A percentile compares a stretch with the other conserved stretches of the same genome.
These are phyloP conservation scores for Ictidomys tridecemlineatus DNA, from an alignment of 2,113 vertebrate species.

Conservation along the genomic window DNA sequence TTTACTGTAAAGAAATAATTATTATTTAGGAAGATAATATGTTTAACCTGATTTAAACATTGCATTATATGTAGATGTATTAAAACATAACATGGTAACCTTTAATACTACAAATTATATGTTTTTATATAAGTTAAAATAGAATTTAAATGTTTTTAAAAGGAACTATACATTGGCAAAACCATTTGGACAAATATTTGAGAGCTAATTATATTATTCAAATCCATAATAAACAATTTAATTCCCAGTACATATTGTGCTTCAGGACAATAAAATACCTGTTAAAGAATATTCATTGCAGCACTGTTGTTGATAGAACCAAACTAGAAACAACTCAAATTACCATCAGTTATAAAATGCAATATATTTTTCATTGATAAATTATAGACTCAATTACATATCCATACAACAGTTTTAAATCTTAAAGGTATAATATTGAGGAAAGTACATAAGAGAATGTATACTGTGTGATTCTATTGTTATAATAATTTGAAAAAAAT, in stretches of 20 bases:
- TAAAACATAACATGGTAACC: neutral
- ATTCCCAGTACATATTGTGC: neutral
- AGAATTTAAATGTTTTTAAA: neutral
- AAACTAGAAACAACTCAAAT: neutral
- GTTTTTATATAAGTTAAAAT: neutral
- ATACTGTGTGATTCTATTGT: neutral
- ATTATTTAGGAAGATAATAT: neutral
- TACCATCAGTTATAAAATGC: neutral
- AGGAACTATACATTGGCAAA: neutral
- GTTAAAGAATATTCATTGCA: neutral
- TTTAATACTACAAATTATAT: neutral
- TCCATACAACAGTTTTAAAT: neutral
- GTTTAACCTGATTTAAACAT: neutral
- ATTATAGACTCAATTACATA: neutral
- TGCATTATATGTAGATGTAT: neutral
- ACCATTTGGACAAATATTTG: neutral
- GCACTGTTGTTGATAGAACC: neutral
- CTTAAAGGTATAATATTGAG: neutral
- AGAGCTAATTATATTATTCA: neutral
- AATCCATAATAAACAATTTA: neutral
- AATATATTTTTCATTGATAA: neutral
- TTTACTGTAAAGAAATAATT: neutral
- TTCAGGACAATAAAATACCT: neutral
- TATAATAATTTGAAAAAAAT: constrained; percentile 9
- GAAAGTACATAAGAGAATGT: neutral